Evolutionary conservation across 1,140 invertebrate genomes (phyloP).

Genomic region (Anoplolepis gracilipes): DNA sequence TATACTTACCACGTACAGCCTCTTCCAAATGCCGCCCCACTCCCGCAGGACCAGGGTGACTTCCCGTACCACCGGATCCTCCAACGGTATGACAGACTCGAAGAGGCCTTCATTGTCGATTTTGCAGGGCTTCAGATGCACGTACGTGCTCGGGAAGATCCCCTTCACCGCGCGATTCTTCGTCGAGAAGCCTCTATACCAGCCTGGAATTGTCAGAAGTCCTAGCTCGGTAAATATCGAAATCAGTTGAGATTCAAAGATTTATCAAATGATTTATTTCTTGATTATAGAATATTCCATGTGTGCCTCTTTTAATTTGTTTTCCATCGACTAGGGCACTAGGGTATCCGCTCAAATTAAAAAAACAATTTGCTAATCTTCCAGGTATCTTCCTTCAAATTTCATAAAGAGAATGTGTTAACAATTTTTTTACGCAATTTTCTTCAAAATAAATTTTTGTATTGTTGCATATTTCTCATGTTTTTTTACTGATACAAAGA

Average conservation of each 20-base stretch:
- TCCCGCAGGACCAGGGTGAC: conserved; percentile 96
- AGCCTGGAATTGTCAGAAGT: conserved; percentile 87
- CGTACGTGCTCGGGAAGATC: conserved; percentile 93
- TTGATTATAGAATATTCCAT: not conserved
- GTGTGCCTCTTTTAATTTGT: not conserved
- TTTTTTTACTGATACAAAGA: too few relatives aligned
- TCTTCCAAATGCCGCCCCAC: conserved; percentile 97
- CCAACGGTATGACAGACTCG: conserved; percentile 90
- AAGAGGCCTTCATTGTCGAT: conserved; percentile 91
- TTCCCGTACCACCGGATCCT: conserved; percentile 95
- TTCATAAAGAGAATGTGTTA: too few relatives aligned
- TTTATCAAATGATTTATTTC: too few relatives aligned
- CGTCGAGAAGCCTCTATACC: conserved; percentile 94
- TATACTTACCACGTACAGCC: conserved; percentile 92
- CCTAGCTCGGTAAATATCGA: too few relatives aligned
- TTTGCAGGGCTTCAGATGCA: conserved; percentile 92
- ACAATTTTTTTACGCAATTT: too few relatives aligned
- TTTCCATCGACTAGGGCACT: too few relatives aligned
- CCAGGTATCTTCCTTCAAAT: too few relatives aligned
- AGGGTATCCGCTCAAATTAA: too few relatives aligned
- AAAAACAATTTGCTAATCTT: too few relatives aligned
- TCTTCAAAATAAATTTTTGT: too few relatives aligned
- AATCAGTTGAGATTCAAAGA: too few relatives aligned
- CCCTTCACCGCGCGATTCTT: conserved; percentile 93
- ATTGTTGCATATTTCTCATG: too few relatives aligned